A percentile compares a stretch with the other conserved stretches of the same genome.
Evolutionary conservation across 2,797 vertebrate species (phyloP).

Genomic region (Spheniscus humboldti): DNA sequence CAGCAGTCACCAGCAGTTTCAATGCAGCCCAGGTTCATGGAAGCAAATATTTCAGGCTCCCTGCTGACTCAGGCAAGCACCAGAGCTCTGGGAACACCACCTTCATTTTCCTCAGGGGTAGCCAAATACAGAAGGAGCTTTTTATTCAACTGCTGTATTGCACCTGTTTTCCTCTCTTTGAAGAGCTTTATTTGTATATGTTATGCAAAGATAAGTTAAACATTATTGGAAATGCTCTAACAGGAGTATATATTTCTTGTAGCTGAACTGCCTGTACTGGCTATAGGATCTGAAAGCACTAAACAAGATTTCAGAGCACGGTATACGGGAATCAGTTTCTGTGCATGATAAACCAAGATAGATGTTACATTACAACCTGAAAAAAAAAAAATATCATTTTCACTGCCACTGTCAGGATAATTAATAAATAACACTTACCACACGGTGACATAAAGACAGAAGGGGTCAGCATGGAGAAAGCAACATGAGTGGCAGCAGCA

Average conservation of each 20-base stretch:
- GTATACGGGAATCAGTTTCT: background rate
- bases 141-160: background rate
- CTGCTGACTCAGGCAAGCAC: background rate
- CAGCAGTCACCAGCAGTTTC: background rate
- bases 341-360: background rate
- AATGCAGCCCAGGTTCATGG: background rate
- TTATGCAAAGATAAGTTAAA: background rate
- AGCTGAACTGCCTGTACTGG: background rate
- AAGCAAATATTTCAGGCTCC: background rate
- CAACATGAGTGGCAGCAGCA: background rate
- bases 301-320: background rate
- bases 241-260: background rate
- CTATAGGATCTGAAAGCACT: background rate
- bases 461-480: background rate
- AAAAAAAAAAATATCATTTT: background rate
- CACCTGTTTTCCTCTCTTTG: background rate
- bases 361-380: background rate
- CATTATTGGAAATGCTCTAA: background rate
- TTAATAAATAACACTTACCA: constrained; percentile 2
- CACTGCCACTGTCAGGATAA: background rate
- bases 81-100: background rate
- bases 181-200: background rate
- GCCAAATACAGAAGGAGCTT: background rate
- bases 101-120: background rate
- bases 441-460: rapidly evolving